Evolutionary conservation across 2,888 invertebrate species (phyloP).

Genomic region (Oxyteleia sp.): DNA sequence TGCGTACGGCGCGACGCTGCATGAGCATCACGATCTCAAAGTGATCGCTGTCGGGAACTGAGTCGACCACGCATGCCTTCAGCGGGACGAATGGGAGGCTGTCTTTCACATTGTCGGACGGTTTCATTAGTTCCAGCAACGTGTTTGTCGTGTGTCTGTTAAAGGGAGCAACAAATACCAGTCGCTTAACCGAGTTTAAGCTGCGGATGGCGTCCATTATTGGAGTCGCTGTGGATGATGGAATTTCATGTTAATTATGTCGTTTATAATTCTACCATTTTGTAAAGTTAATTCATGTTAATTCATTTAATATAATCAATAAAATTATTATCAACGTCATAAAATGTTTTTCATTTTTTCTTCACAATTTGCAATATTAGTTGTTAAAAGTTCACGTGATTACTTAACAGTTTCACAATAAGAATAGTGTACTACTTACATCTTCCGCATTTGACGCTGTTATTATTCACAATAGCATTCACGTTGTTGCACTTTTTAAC

Average conservation of each 20-base stretch:
- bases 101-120: constrained; percentile 79
- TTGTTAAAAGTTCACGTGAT: too few species aligned
- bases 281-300: too few species aligned
- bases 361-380: too few species aligned
- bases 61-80: constrained; percentile 84
- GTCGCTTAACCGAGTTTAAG: constrained; percentile 80
- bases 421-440: too few species aligned
- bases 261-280: too few species aligned
- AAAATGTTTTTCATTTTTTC: too few species aligned
- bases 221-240: constrained; percentile 80
- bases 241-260: too few species aligned
- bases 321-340: too few species aligned
- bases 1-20: constrained; percentile 82
- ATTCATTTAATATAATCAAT: too few species aligned
- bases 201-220: constrained; percentile 83
- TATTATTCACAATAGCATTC: constrained; percentile 82
- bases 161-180: constrained; percentile 84
- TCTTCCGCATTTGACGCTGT: constrained; percentile 77
- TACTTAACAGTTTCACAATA: too few species aligned
- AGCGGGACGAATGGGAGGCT: constrained; percentile 83
- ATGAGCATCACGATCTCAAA: constrained; percentile 85
- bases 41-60: constrained; percentile 81
- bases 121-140: constrained; percentile 84
- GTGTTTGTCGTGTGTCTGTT: constrained; percentile 84
- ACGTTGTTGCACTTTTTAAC: constrained; percentile 79